A percentile compares a stretch with the other conserved stretches of the same genome.
Conservation (phyloP, 1,140 invertebrate species). For the Dufourea novaeangliae region DNA sequence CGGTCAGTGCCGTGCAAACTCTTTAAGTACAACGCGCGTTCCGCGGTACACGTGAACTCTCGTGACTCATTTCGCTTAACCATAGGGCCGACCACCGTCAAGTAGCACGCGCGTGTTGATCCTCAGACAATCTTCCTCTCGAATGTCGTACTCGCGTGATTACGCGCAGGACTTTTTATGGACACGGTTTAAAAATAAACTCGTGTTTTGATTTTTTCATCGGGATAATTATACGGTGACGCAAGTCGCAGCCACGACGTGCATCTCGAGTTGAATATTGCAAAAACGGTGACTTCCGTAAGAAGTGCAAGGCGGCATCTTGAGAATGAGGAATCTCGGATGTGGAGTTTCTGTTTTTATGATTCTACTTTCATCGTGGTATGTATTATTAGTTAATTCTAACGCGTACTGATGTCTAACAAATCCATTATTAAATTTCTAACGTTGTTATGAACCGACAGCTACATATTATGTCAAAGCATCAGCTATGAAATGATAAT, state of each 20-base stretch:
- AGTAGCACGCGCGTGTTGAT: not conserved
- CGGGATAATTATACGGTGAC: conserved; percentile 6
- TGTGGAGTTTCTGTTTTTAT: too few species aligned
- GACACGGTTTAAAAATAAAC: conserved; percentile 8
- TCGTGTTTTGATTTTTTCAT: conserved; percentile 13
- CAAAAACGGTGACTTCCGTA: not conserved
- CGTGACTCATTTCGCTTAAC: conserved; percentile 42
- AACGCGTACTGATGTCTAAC: too few species aligned
- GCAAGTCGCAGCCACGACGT: not conserved
- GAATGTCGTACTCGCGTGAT: not conserved
- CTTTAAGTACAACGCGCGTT: conserved; percentile 13
- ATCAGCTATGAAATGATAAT: too few species aligned
- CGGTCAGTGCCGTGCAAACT: conserved; percentile 31
- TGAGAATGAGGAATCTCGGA: not conserved
- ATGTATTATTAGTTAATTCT: too few species aligned
- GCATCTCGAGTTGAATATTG: not conserved
- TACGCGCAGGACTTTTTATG: not conserved
- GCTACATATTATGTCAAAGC: too few species aligned
- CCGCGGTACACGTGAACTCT: conserved; percentile 21
- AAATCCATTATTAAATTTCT: too few species aligned
- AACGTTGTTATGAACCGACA: too few species aligned
- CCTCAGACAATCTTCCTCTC: not conserved
- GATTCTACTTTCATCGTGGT: not conserved
- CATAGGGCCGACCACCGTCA: not conserved
- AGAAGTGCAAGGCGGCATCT: not conserved